Base-by-base conservation (phyloP, 2,113 vertebrate species). In the Syngnathus floridae region DNA sequence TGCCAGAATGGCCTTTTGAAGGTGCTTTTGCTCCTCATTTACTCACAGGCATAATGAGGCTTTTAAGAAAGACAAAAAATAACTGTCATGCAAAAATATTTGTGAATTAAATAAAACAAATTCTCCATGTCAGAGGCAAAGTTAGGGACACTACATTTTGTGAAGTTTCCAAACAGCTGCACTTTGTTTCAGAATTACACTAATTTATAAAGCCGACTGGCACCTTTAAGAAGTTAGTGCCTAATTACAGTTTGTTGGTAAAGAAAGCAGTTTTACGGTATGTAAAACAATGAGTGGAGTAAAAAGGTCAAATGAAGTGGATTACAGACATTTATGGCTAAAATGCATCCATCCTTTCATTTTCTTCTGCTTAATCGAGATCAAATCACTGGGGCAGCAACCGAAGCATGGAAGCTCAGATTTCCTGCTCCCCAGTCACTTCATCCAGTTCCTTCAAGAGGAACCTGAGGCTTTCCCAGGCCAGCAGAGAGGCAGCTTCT, bases 21-120 rank as follows among this genome's bases (percentile, higher is more conserved):
- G 66, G 64, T 64, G 69, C 68, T 77, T 83, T 76, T 82, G 64
- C 69, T 82, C 67, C 73, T 81, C 72, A 83, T 78, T 83, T 75
- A 79, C 45, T 77, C n/a, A 17, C 62, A 57, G 60, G 66, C 65
- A 70, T 67, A 80, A 83, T 66, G 73, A 77, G 70, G 71, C 66
- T 56, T 77, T 64, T 62, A 35, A 81, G 66, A 72, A 65, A 72
- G 0, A 21, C 51, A 69, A 51, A 71, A 74, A 74, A 48, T 8
- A 59, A 63, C 45, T 78, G n/a, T 65, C 55, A 48, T 58, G 62
- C 45, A 46, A 62, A 72, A 64, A 69, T 45, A 58, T 26, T 70
- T 77, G 72, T 70, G 40, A 58, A 64, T 31, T 43, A 75, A 71
- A 76, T 70, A 16, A 63, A 12, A 3, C 60, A 4, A 3, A 13